These are phyloP conservation scores for Enteromius thamalakanensis DNA, from an alignment of 2,797 vertebrate species.

Conservation along the genomic window DNA sequence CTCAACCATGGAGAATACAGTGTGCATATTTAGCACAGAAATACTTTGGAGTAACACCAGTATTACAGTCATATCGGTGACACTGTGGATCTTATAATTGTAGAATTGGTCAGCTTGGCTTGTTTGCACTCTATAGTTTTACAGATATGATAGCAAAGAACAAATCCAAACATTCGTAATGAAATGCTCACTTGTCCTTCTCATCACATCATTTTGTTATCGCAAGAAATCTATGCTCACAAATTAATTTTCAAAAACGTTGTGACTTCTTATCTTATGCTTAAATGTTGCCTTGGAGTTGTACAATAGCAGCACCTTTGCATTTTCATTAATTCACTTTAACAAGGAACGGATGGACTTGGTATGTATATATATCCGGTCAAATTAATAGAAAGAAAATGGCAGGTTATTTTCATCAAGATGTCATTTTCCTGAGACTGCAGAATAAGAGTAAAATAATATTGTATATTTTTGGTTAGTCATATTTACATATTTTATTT, in stretches of 20 bases:
- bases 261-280: constrained; percentile 27
- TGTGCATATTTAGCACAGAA: constrained; percentile 20
- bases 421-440: neutral
- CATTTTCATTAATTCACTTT: constrained; percentile 55
- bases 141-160: constrained; percentile 35
- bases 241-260: constrained; percentile 8
- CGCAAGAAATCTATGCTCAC: constrained; percentile 5
- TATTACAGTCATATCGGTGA: constrained; percentile 35
- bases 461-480: constrained; percentile 31
- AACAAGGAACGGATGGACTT: constrained; percentile 2
- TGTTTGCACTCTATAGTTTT: constrained; percentile 37
- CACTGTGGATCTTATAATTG: constrained; percentile 37
- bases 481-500: constrained; percentile 40
- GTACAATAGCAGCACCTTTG: constrained; percentile 48
- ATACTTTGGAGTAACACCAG: constrained; percentile 20
- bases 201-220: neutral
- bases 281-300: constrained; percentile 48
- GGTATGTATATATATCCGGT: neutral
- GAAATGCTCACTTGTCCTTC: constrained; percentile 1
- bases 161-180: constrained; percentile 36
- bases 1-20: neutral
- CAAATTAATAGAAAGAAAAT: neutral
- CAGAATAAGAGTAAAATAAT: neutral
- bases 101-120: constrained; percentile 27
- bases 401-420: constrained; percentile 13